A percentile compares a stretch with the other conserved stretches of the same genome.
Conservation (phyloP, 2,888 invertebrate species). For the Dicyrtomina minuta region DNA sequence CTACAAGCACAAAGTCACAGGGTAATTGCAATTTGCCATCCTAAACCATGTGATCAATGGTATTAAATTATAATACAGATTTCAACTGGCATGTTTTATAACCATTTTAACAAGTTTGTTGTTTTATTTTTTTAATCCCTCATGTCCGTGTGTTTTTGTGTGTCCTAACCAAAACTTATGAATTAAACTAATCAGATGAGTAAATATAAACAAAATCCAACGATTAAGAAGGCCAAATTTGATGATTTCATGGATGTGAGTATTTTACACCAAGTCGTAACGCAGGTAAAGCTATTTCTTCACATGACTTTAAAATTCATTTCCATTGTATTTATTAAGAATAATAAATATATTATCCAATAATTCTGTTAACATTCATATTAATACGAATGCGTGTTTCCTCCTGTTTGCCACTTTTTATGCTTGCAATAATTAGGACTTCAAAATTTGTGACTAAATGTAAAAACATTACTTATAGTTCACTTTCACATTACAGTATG, state of each 20-base stretch:
- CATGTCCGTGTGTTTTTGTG: neutral
- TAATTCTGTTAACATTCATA: too few species aligned
- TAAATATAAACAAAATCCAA: constrained; percentile 33
- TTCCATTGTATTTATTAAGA: neutral
- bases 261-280: constrained; percentile 29
- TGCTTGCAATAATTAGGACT: neutral
- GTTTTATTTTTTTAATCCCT: neutral
- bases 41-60: too few species aligned
- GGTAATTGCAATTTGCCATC: too few species aligned
- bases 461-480: neutral
- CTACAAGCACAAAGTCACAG: constrained; percentile 71
- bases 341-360: neutral
- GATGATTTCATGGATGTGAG: constrained; percentile 33
- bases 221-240: constrained; percentile 15
- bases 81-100: too few species aligned
- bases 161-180: neutral
- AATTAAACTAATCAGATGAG: constrained; percentile 14
- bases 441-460: neutral
- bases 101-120: neutral
- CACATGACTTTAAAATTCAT: too few species aligned
- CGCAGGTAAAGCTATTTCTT: constrained; percentile 19
- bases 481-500: neutral
- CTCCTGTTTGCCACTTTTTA: neutral
- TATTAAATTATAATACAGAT: too few species aligned
- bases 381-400: too few species aligned